Evolutionary conservation across 2,888 invertebrate species (phyloP).

Genomic region (Bembecia ichneumoniformis): DNA sequence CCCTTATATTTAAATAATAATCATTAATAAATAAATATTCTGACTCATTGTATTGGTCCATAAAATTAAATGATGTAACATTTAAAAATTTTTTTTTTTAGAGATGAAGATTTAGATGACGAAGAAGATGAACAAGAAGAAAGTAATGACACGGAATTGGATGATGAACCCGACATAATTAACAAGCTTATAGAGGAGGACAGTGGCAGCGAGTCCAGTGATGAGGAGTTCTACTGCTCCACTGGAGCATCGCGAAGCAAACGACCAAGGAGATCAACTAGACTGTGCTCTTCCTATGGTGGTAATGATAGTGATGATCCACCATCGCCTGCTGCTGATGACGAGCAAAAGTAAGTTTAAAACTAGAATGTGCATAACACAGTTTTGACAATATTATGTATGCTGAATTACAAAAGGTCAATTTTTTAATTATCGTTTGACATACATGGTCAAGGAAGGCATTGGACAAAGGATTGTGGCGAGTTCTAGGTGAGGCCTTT

Average conservation of each 20-base stretch:
- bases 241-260: slow-evolving; percentile 22
- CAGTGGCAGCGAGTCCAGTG: slow-evolving; percentile 33
- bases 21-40: too few species aligned
- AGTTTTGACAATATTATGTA: too few species aligned
- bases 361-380: background rate
- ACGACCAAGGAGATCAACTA: slow-evolving; percentile 33
- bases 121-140: slow-evolving; percentile 6
- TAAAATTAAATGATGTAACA: too few species aligned
- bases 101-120: too few species aligned
- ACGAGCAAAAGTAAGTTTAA: slow-evolving; percentile 15
- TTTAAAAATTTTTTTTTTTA: too few species aligned
- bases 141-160: slow-evolving; percentile 37
- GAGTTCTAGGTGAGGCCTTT: too few species aligned
- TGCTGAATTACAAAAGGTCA: too few species aligned
- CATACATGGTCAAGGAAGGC: too few species aligned
- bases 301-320: slow-evolving; percentile 15
- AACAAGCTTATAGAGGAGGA: slow-evolving; percentile 50
- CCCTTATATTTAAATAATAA: too few species aligned
- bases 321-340: slow-evolving; percentile 12
- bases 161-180: slow-evolving; percentile 56
- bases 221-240: slow-evolving; percentile 38
- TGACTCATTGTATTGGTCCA: too few species aligned
- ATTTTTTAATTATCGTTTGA: too few species aligned
- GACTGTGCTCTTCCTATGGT: slow-evolving; percentile 26
- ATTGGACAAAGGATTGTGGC: too few species aligned